These are phyloP conservation scores for Baccha elongata DNA, from an alignment of 2,888 invertebrate genomes.

Conservation along the genomic window DNA sequence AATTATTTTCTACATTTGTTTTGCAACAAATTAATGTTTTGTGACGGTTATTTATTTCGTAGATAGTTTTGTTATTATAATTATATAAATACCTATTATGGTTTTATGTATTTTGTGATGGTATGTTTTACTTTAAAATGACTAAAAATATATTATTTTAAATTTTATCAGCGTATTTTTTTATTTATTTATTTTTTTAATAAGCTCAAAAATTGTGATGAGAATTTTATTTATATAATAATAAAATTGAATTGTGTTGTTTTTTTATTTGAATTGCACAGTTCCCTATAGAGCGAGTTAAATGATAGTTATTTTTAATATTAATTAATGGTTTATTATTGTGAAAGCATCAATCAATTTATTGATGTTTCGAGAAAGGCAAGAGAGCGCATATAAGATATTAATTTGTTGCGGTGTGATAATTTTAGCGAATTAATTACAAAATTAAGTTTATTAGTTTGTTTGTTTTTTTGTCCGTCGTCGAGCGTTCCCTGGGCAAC, in stretches of 20 bases:
- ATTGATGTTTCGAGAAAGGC: conserved; percentile 64
- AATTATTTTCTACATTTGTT: conserved; percentile 16
- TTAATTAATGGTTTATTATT: conserved; percentile 25
- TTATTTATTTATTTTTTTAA: conserved; percentile 29
- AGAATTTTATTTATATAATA: conserved; percentile 45
- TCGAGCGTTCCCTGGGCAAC: conserved; percentile 82
- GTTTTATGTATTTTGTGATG: conserved; percentile 35
- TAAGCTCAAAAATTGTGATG: conserved; percentile 69
- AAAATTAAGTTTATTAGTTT: conserved; percentile 45
- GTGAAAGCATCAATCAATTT: conserved; percentile 45
- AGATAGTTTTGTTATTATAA: conserved; percentile 7
- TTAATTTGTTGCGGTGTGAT: conserved; percentile 25
- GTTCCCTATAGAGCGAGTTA: conserved; percentile 72
- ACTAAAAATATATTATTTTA: conserved; percentile 69
- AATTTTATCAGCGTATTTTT: conserved; percentile 35
- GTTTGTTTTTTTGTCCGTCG: conserved; percentile 78
- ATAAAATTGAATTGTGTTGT: conserved; percentile 51
- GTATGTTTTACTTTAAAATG: conserved; percentile 48
- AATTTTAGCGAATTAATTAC: conserved; percentile 46
- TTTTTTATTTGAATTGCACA: conserved; percentile 70
- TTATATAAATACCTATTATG: background rate
- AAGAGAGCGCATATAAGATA: conserved; percentile 53
- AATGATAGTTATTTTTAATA: conserved; percentile 32
- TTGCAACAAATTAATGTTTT: conserved; percentile 49
- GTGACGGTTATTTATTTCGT: conserved; percentile 62